Percentiles rank a stretch among this genome's conserved stretches.
Evolutionary conservation across 2,113 vertebrate genomes (phyloP).

Genomic region (Labeo catla): DNA sequence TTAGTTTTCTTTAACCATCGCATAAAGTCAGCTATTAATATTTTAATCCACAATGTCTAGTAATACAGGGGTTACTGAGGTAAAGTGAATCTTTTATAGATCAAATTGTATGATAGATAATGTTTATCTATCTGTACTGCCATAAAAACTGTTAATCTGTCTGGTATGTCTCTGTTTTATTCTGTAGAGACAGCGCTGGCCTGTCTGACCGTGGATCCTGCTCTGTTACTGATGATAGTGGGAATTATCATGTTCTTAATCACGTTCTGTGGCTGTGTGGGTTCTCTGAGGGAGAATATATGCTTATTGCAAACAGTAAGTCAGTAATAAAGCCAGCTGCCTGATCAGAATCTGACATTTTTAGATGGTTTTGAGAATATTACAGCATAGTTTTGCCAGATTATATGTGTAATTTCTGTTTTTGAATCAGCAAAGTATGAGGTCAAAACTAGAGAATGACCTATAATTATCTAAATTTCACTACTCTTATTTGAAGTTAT

Average conservation of each 20-base stretch:
- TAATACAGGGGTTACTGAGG: background rate
- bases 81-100: background rate
- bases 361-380: background rate
- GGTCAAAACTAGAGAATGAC: no score
- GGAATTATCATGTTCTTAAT: constrained; percentile 91
- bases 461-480: no score
- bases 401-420: background rate
- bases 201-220: constrained; percentile 85
- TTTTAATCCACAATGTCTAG: background rate
- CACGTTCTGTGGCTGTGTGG: constrained; percentile 94
- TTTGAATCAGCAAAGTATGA: background rate
- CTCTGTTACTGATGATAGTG: constrained; percentile 83
- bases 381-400: background rate
- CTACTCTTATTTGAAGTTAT: no score
- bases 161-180: background rate
- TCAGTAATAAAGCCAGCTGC: constrained; percentile 65
- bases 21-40: background rate
- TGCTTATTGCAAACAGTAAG: constrained; percentile 83
- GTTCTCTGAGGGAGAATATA: constrained; percentile 92
- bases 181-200: constrained; percentile 84
- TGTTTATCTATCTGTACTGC: background rate
- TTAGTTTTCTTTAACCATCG: background rate
- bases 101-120: background rate
- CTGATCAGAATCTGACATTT: background rate
- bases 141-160: background rate